Percentiles rank a stretch among this genome's conserved stretches.
These are phyloP conservation scores for Cataglyphis livida DNA, from an alignment of 2,888 invertebrate species.

Conservation along the genomic window DNA sequence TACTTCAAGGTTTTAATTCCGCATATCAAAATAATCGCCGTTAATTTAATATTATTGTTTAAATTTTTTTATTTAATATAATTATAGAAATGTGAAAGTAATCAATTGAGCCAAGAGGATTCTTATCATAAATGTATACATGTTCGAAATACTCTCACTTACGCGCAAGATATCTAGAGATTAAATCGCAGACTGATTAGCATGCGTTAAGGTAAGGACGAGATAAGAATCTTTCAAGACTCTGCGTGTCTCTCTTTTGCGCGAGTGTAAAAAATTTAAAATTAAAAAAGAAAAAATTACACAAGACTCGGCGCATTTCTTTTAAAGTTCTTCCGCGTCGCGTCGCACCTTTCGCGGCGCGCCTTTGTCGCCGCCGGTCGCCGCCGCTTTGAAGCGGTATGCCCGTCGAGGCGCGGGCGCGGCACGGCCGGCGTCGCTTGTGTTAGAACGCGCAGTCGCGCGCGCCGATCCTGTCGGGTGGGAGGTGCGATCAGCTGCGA, in stretches of 20 bases:
- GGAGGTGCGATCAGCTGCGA: constrained; percentile 80
- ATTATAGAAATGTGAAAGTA: too few species aligned
- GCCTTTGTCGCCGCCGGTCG: background rate
- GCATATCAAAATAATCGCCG: background rate
- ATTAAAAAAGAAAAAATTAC: background rate
- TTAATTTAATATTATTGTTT: background rate
- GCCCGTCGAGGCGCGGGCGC: background rate
- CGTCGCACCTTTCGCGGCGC: background rate
- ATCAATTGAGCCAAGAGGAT: too few species aligned
- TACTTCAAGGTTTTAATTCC: background rate
- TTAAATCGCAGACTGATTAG: background rate
- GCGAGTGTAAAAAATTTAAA: background rate
- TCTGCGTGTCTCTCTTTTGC: too few species aligned
- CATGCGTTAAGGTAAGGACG: background rate
- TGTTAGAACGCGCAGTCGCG: constrained; percentile 79
- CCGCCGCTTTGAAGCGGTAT: background rate
- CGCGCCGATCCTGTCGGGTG: constrained; percentile 74
- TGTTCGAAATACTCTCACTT: background rate
- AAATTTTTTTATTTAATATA: too few species aligned
- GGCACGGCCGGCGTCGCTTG: background rate
- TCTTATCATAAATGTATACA: background rate
- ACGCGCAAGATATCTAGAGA: background rate
- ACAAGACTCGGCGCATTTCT: background rate
- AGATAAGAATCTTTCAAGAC: too few species aligned
- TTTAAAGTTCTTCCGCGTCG: background rate